Conservation (phyloP, 2,113 vertebrate genomes). For the Junco hyemalis region DNA sequence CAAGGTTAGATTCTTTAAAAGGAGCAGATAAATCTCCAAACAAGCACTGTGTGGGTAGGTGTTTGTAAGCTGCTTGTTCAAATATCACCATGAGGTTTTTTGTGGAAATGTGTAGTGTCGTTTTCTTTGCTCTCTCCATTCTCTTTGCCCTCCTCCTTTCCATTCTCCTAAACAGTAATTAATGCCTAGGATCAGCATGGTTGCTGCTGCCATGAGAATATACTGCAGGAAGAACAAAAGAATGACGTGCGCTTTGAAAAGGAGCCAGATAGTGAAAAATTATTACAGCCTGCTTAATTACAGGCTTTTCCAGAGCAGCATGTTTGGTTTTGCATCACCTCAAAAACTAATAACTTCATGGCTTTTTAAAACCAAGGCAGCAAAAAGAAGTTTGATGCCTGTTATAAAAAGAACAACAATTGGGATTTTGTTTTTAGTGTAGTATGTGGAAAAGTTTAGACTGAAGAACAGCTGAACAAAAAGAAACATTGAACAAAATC, state of each 20-base stretch:
- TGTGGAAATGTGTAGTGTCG: not conserved
- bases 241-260: not conserved
- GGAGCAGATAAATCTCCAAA: not conserved
- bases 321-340: slow-evolving; percentile 58
- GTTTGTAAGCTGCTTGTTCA: not conserved
- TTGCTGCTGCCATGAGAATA: slow-evolving; percentile 32
- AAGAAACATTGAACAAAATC: not conserved
- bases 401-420: rapidly evolving
- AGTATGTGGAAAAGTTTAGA: not conserved
- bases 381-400: not conserved
- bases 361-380: not conserved
- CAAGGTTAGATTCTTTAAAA: not conserved
- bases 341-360: slow-evolving; percentile 1
- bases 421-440: not conserved
- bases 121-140: not conserved
- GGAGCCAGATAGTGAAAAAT: slow-evolving; percentile 47
- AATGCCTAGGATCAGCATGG: slow-evolving; percentile 34
- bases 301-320: slow-evolving; percentile 14
- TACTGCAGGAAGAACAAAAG: slow-evolving; percentile 51
- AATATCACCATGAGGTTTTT: not conserved
- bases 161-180: slow-evolving; percentile 44
- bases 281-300: slow-evolving; percentile 50
- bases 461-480: not conserved
- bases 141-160: not conserved
- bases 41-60: not conserved